Conservation (phyloP, 1,140 invertebrate species). For the Scaptomyza graminum region DNA sequence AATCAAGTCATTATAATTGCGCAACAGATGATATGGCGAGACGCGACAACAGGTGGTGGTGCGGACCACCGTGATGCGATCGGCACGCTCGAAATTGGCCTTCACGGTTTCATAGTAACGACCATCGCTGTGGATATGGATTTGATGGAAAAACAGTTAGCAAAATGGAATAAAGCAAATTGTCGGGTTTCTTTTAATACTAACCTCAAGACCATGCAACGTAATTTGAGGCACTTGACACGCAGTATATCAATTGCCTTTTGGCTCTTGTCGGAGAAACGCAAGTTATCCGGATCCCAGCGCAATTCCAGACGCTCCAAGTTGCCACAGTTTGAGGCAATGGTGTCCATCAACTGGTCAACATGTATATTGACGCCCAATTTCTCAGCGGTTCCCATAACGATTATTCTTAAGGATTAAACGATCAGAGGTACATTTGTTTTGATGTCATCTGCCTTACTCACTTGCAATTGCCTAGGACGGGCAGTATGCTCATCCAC, state of each 20-base stretch:
- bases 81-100: slow-evolving; percentile 99
- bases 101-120: slow-evolving; percentile 99
- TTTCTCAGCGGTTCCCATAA: slow-evolving; percentile 98
- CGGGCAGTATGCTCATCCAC: slow-evolving; percentile 96
- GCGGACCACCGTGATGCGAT: slow-evolving; percentile 96
- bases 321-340: slow-evolving; percentile 95
- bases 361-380: slow-evolving; percentile 98
- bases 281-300: slow-evolving; percentile 99
- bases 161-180: not conserved
- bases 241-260: slow-evolving; percentile 96
- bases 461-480: slow-evolving; percentile 95
- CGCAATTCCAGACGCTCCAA: slow-evolving; percentile 95
- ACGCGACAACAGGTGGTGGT: slow-evolving; percentile 97
- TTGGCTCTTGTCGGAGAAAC: slow-evolving; percentile 99
- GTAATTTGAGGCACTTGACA: slow-evolving; percentile 94
- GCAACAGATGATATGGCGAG: slow-evolving; percentile 95
- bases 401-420: slow-evolving; percentile 90
- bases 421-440: not conserved
- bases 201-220: slow-evolving; percentile 93
- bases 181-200: slow-evolving; percentile 1
- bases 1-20: slow-evolving; percentile 96
- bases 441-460: slow-evolving; percentile 25
- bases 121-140: slow-evolving; percentile 91
- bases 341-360: slow-evolving; percentile 98
- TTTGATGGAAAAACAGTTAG: not conserved